Base-by-base conservation (phyloP, 1,140 invertebrate genomes). In the Sitodiplosis mosellana region DNA sequence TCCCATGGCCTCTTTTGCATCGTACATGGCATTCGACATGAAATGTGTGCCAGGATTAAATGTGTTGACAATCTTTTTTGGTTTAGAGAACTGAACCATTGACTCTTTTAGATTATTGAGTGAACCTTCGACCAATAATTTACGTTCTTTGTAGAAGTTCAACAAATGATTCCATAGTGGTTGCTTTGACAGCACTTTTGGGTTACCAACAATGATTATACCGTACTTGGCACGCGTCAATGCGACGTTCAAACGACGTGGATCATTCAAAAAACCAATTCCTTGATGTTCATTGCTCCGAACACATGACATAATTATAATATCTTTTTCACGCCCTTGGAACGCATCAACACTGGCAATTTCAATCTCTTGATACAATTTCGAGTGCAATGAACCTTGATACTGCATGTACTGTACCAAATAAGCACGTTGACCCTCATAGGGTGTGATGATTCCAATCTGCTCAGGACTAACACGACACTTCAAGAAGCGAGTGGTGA, bases 261-360 rank as follows among this genome's bases (percentile, higher is more conserved):
- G 95, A 66, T 99, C 96, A 59, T 94, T 98, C 1, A 99, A 69
- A 60, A 99, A 99, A 70, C 98, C 71, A 69, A 97, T 82, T 72
- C 91, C 77, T 76, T 91, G 77, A 76, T 96, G 78, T 78, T 99
- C 69, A 73, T 97, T 75, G 63, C 80, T 70, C 74, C 96, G 74
- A 58, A 99, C 81, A 66, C 93, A 98, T 1, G 97, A 89, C 75
- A 99, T 97, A 20, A 99, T 96, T 44, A 99, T 97, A 41, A 98
- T 88, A 59, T 99, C 96, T 60, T 99, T 99, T 59, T 99, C 96
- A 45, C 96, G 71, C 0, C 96, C 85, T 61, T 91, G 87, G 62
- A 99, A 99, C 2, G 96, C 95, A 66, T 99, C 96, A 10, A 99
- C 96, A 68, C 93, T 98, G 0, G 95, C 95, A 0, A 99, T 93